Evolutionary conservation across 2,113 vertebrate species (phyloP).

Genomic region (Malurus elegans): DNA sequence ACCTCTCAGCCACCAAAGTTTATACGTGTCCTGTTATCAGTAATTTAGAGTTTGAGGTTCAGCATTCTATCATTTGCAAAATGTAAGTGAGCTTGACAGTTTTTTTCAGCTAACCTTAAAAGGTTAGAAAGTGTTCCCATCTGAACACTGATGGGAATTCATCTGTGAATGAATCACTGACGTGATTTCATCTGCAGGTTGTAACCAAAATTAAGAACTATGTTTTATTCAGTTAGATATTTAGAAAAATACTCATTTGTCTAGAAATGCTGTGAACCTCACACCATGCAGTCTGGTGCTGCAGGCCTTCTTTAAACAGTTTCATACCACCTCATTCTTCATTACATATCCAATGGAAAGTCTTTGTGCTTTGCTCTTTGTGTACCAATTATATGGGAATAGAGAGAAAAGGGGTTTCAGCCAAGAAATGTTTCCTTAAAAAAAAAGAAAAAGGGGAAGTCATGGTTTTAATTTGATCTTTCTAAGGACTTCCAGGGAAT

Average conservation of each 20-base stretch:
- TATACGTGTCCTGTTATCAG: constrained; percentile 93
- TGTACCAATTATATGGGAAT: not conserved
- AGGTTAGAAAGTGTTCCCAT: not conserved
- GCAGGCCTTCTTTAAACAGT: not conserved
- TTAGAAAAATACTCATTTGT: not conserved
- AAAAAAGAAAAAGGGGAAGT: not conserved
- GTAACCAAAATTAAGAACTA: not conserved
- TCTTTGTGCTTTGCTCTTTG: not conserved
- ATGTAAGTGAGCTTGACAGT: constrained; percentile 75
- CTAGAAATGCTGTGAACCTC: not conserved
- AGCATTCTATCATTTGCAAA: constrained; percentile 97
- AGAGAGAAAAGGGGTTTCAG: not conserved
- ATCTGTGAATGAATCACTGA: no score
- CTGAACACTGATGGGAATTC: no score
- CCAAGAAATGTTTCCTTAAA: not conserved
- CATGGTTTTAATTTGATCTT: not conserved
- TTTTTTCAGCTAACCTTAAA: not conserved
- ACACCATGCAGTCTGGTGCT: accelerated
- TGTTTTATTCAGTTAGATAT: not conserved
- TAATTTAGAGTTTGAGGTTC: constrained; percentile 98
- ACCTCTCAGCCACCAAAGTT: constrained; percentile 82
- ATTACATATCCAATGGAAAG: not conserved
- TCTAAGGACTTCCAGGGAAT: not conserved
- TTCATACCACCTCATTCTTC: not conserved
- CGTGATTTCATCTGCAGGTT: not conserved